A percentile compares a stretch with the other conserved stretches of the same genome.
phyloP scores from a whole-genome alignment of 2,888 invertebrate species.

The Blera fallax region DNA sequence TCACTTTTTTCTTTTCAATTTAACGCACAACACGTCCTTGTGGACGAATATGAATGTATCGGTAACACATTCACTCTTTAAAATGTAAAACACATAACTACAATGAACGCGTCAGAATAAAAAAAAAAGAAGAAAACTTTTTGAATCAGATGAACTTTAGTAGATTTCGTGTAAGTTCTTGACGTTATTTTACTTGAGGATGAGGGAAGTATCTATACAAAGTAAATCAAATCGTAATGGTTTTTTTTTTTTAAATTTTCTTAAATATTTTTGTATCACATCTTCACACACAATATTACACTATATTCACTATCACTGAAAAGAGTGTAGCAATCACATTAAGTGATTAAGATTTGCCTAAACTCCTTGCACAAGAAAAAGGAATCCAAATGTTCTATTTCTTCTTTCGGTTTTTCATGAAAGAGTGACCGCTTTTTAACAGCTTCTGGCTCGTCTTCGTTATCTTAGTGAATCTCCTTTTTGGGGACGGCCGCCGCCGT shows the following conservation, averaged over 20 bases:
- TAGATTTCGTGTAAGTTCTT: not conserved
- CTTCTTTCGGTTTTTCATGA: conserved; percentile 37
- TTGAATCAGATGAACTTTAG: not conserved
- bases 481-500: conserved; percentile 65
- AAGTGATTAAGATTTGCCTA: conserved; percentile 34
- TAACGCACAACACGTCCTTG: not conserved
- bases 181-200: not conserved
- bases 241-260: not conserved
- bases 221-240: not conserved
- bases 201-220: not conserved
- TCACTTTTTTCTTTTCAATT: not conserved
- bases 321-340: not conserved
- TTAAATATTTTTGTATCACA: not conserved
- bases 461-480: conserved; percentile 67
- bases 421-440: conserved; percentile 30
- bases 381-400: conserved; percentile 26
- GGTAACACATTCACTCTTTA: not conserved
- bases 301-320: conserved; percentile 5
- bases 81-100: not conserved
- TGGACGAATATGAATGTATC: not conserved
- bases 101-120: not conserved
- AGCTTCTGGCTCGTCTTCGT: conserved; percentile 22
- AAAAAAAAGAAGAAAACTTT: too few species aligned
- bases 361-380: conserved; percentile 25
- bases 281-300: not conserved